These are phyloP conservation scores for Psammodynastes pulverulentus DNA, from an alignment of 2,113 vertebrate species.

Conservation along the genomic window DNA sequence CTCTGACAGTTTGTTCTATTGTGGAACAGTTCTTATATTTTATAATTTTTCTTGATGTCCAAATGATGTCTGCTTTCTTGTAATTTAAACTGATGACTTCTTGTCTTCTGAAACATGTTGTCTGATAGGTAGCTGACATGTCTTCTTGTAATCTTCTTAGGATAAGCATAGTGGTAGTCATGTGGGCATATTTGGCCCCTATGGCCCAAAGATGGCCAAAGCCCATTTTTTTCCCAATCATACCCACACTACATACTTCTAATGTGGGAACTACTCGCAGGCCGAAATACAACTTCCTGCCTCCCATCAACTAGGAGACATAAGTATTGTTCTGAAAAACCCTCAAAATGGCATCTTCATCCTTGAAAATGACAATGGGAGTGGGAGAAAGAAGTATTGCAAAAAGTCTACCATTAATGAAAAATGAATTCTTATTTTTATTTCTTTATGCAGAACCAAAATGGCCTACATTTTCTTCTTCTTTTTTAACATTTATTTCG, in stretches of 20 bases:
- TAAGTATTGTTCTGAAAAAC: neutral
- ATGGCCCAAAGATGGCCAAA: neutral
- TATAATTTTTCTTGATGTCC: neutral
- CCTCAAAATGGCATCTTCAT: neutral
- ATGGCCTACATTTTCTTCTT: neutral
- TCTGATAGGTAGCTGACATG: neutral
- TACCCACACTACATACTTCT: neutral
- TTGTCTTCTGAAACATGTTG: neutral
- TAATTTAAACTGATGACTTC: neutral
- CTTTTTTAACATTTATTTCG: neutral
- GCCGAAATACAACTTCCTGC: neutral
- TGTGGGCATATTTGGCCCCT: neutral
- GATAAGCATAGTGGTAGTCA: neutral
- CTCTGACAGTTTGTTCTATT: neutral
- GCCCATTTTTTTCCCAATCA: neutral
- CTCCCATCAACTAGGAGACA: neutral
- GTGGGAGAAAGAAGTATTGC: neutral
- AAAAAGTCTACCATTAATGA: neutral
- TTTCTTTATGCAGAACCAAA: neutral
- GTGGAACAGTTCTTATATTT: neutral
- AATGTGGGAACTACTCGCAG: neutral
- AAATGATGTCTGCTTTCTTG: neutral
- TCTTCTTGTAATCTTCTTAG: neutral
- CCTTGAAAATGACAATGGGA: neutral
- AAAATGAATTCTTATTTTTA: neutral